phyloP scores from a whole-genome alignment of 2,113 vertebrate genomes.

The Carlito syrichta region DNA sequence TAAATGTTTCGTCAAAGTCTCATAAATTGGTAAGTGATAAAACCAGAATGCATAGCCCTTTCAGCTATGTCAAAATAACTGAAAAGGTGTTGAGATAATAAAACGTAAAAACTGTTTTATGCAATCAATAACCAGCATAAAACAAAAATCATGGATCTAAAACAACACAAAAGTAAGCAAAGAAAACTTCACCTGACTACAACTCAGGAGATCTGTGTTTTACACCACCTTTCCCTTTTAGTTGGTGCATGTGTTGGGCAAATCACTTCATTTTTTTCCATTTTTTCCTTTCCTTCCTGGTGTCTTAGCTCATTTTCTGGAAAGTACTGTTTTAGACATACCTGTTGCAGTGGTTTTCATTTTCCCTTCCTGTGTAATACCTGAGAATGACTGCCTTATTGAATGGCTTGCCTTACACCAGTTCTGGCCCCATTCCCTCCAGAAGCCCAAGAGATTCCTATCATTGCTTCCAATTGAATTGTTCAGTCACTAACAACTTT shows the following conservation, averaged over 20 bases:
- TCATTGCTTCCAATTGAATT: not conserved
- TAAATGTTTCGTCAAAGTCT: not conserved
- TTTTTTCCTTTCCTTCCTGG: not conserved
- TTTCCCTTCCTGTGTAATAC: not conserved
- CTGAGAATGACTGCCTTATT: not conserved
- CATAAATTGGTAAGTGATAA: not conserved
- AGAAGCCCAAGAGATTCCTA: not conserved
- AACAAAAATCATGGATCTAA: not conserved
- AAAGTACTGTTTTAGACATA: not conserved
- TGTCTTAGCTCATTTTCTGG: not conserved
- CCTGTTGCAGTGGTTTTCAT: not conserved
- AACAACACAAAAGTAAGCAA: not conserved
- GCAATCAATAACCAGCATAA: not conserved
- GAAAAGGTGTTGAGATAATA: not conserved
- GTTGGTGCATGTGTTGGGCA: accelerated
- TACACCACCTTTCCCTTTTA: not conserved
- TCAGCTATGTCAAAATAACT: not conserved
- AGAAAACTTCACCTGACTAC: too few relatives aligned
- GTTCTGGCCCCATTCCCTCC: not conserved
- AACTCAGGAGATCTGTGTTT: not conserved
- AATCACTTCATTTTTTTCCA: not conserved
- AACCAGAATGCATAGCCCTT: not conserved
- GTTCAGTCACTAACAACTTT: not conserved
- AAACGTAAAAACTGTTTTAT: not conserved
- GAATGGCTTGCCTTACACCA: accelerated